These are phyloP conservation scores for Leptinotarsa lineolata DNA, from an alignment of 1,140 invertebrate species.

Conservation along the genomic window DNA sequence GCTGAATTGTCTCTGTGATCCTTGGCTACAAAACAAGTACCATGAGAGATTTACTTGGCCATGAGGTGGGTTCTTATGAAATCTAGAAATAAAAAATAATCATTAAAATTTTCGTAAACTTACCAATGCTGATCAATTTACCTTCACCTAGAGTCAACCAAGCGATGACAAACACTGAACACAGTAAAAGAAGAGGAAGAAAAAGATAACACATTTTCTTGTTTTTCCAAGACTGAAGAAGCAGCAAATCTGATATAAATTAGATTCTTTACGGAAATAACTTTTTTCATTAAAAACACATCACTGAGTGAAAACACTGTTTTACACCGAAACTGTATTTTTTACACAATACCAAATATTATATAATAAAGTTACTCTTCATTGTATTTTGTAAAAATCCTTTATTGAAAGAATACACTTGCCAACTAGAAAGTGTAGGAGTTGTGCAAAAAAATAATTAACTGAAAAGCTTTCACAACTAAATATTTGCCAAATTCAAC, in stretches of 20 bases:
- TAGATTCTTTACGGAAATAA: no score
- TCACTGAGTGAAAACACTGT: no score
- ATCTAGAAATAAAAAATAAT: conserved; percentile 18
- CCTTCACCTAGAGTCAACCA: conserved; percentile 2
- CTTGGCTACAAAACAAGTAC: no score
- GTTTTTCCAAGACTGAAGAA: background rate
- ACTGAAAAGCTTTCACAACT: background rate
- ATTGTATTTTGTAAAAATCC: no score
- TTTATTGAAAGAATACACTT: no score
- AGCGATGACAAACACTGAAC: background rate
- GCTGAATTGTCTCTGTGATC: no score
- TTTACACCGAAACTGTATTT: no score
- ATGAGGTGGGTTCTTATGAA: conserved; percentile 18
- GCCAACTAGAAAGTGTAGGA: no score
- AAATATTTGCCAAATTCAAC: background rate
- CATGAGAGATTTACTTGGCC: background rate
- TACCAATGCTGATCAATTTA: background rate
- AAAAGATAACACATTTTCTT: background rate
- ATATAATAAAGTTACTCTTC: no score
- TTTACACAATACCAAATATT: no score
- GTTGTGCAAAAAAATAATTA: no score
- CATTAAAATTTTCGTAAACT: background rate
- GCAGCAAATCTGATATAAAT: background rate
- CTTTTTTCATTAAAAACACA: no score
- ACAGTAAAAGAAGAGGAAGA: background rate